Base-by-base conservation (phyloP, 1,140 invertebrate genomes). In the Cyrtorhinus lividipennis region DNA sequence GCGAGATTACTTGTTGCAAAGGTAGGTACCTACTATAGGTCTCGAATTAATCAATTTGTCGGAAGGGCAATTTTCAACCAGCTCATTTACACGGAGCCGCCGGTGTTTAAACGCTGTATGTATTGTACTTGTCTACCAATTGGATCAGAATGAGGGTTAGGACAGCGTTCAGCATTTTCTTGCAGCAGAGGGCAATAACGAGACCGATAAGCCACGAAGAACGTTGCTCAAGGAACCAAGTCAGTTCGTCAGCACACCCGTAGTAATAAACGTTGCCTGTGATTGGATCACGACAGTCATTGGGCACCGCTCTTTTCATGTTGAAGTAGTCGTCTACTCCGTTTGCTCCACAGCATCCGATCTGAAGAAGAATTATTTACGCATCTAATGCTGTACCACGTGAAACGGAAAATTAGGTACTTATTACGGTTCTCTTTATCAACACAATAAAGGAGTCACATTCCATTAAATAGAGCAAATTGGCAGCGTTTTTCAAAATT, bases 221-320 rank as follows among this genome's bases (percentile, higher is more conserved):
- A 70, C 86, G 84, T 53, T 83, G 81, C 69, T 91, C 87, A 62
- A 93, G 76, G 73, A 85, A 90, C 83, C 86, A 88, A 10, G 87
- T 89, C 61, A 92, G 71, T 71, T 90, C 86, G 62, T 90, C 86
- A 0, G 89, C 84, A 69, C 90, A 93, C 13, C 89, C 88, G 68
- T 91, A 83, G 72, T 85, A 88, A 73, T 85, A 92, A 10, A 88
- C 86, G 72, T 92, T 91, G 48, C 90, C 90, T 2, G 87, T 92
- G 1, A 91, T 86, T 0, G 86, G 84, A 71, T 92, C 88, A 5
- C 90, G 79, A 67, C 90, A 93, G 61, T 87, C 85, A 12, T 80
- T 78, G 1, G 90, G 88, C 26, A 92, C 69, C 0, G 88, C 87
- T 70, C 90, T 86, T 65, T 81, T 79, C 66, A 88, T 67, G 24